phyloP scores from a whole-genome alignment of 1,140 invertebrate species.

The Plodia interpunctella region DNA sequence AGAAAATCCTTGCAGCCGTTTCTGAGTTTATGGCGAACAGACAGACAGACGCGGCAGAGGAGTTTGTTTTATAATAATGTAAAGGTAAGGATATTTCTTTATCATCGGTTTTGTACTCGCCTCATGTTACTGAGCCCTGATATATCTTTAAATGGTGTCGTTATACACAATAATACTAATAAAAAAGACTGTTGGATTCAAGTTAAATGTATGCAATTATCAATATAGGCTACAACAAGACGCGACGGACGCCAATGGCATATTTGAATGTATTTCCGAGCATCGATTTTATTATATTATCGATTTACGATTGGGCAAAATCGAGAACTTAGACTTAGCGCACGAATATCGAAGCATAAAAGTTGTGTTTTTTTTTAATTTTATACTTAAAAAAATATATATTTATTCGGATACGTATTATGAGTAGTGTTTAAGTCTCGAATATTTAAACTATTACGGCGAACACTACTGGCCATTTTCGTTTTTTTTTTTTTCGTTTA shows the following conservation, averaged over 20 bases:
- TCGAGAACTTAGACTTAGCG: slow-evolving; percentile 39
- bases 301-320: slow-evolving; percentile 21
- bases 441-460: slow-evolving; percentile 18
- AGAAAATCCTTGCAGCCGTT: too few relatives aligned
- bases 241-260: slow-evolving; percentile 13
- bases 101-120: too few relatives aligned
- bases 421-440: slow-evolving; percentile 45
- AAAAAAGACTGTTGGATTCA: background rate
- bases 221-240: background rate
- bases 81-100: too few relatives aligned
- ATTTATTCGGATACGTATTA: slow-evolving; percentile 68
- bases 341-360: slow-evolving; percentile 55
- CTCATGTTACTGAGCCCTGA: too few relatives aligned
- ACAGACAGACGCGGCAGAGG: too few relatives aligned
- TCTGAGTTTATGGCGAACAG: too few relatives aligned
- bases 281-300: slow-evolving; percentile 16
- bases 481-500: slow-evolving; percentile 14
- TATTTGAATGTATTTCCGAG: slow-evolving; percentile 1
- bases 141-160: background rate
- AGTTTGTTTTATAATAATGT: too few relatives aligned
- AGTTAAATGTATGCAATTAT: background rate
- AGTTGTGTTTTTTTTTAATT: slow-evolving; percentile 70
- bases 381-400: slow-evolving; percentile 71
- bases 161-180: too few relatives aligned
- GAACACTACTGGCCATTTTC: background rate